phyloP scores from a whole-genome alignment of 2,797 vertebrate genomes.

The Mormyrus proboscirostris region DNA sequence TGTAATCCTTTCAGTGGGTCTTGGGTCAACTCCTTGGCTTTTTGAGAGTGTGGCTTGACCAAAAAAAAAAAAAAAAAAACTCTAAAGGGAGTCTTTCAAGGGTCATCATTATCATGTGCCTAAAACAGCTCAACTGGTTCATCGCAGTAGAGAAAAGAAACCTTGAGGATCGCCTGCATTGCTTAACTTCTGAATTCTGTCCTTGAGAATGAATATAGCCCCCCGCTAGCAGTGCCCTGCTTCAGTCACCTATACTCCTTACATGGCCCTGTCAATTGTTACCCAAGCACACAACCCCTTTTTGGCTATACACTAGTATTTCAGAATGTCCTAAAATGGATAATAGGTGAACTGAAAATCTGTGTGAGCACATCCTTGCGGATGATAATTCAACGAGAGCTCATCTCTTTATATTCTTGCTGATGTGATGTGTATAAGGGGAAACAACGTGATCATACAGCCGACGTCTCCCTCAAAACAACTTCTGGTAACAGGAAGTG shows the following conservation, averaged over 20 bases:
- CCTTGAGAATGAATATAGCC: neutral
- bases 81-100: neutral
- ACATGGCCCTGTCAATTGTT: neutral
- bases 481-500: neutral
- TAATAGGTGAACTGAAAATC: neutral
- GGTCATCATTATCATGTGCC: neutral
- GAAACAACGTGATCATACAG: neutral
- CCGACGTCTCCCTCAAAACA: neutral
- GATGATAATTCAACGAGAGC: neutral
- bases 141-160: neutral
- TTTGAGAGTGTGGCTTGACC: neutral
- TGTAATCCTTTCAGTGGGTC: neutral
- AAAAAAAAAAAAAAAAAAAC: neutral
- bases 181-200: constrained; percentile 1
- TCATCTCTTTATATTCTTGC: neutral
- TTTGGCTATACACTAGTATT: neutral
- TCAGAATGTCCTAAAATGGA: neutral
- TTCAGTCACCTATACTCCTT: neutral
- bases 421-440: neutral
- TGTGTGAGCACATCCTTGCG: neutral
- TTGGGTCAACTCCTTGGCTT: neutral
- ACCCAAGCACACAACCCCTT: neutral
- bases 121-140: neutral
- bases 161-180: neutral
- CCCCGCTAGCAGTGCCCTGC: neutral